Evolutionary conservation across 2,797 vertebrate species (phyloP).

Genomic region (Protonibea diacanthus): DNA sequence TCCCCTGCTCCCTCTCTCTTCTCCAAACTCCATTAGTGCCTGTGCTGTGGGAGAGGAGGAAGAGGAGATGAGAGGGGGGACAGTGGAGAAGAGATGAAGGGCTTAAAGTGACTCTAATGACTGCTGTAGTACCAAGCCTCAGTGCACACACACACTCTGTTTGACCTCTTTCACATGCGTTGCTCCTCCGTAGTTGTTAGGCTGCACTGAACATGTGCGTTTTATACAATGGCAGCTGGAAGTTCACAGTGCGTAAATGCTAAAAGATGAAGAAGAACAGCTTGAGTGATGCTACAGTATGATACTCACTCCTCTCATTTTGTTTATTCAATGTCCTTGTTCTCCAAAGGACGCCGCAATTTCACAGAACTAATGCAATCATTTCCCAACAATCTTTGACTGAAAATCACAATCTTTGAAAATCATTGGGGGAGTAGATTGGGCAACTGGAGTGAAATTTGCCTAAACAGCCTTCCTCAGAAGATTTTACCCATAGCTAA

Average conservation of each 20-base stretch:
- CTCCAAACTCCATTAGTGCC: conserved; percentile 72
- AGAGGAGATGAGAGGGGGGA: conserved; percentile 54
- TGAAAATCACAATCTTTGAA: not conserved
- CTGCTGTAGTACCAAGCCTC: conserved; percentile 48
- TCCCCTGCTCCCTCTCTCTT: conserved; percentile 40
- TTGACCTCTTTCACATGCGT: conserved; percentile 46
- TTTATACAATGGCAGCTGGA: not conserved
- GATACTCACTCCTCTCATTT: not conserved
- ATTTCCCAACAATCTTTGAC: not conserved
- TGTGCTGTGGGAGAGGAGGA: conserved; percentile 44
- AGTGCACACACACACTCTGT: conserved; percentile 26
- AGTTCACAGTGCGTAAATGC: conserved; percentile 21
- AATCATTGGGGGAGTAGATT: not conserved
- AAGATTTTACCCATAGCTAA: not conserved
- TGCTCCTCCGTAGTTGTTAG: conserved; percentile 19
- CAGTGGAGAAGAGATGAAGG: conserved; percentile 56
- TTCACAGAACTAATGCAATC: not conserved
- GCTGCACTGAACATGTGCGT: conserved; percentile 31
- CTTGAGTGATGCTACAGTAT: not conserved
- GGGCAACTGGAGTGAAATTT: not conserved
- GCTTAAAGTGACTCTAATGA: conserved; percentile 71
- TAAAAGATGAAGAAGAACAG: conserved; percentile 12
- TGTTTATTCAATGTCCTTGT: not conserved
- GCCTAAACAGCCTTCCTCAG: not conserved
- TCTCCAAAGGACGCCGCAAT: not conserved